phyloP scores from a whole-genome alignment of 2,888 invertebrate species.

The Ophonus ardosiacus region DNA sequence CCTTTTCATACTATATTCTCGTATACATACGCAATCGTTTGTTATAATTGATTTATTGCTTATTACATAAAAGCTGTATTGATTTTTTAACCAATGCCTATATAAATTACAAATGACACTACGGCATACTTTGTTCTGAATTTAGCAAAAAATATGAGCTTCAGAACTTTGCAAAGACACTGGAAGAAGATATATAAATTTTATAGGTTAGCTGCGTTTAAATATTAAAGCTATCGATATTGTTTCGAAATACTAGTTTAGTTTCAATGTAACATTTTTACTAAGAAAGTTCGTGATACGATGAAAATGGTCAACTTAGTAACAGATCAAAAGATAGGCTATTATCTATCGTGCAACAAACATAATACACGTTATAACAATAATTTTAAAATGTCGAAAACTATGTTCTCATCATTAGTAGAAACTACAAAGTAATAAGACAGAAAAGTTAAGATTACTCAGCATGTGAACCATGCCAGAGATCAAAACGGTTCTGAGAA shows the following conservation, averaged over 20 bases:
- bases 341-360: too few relatives aligned
- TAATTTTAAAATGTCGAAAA: too few relatives aligned
- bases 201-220: neutral
- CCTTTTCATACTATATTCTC: constrained; percentile 16
- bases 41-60: constrained; percentile 32
- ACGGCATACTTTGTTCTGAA: constrained; percentile 14
- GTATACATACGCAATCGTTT: constrained; percentile 1
- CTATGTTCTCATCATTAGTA: too few relatives aligned
- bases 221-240: neutral
- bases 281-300: too few relatives aligned
- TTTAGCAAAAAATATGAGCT: constrained; percentile 33
- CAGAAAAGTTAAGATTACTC: too few relatives aligned
- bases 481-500: too few relatives aligned
- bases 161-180: neutral
- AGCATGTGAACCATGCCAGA: too few relatives aligned
- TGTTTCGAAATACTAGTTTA: neutral
- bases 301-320: too few relatives aligned
- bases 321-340: too few relatives aligned
- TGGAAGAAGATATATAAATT: constrained; percentile 4
- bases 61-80: constrained; percentile 43
- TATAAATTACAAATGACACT: constrained; percentile 44
- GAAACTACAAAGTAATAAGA: too few relatives aligned
- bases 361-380: too few relatives aligned
- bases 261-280: neutral
- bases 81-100: constrained; percentile 27